Percentiles rank a stretch among this genome's conserved stretches.
These are phyloP conservation scores for Tinea trinotella DNA, from an alignment of 2,888 invertebrate species.

Conservation along the genomic window DNA sequence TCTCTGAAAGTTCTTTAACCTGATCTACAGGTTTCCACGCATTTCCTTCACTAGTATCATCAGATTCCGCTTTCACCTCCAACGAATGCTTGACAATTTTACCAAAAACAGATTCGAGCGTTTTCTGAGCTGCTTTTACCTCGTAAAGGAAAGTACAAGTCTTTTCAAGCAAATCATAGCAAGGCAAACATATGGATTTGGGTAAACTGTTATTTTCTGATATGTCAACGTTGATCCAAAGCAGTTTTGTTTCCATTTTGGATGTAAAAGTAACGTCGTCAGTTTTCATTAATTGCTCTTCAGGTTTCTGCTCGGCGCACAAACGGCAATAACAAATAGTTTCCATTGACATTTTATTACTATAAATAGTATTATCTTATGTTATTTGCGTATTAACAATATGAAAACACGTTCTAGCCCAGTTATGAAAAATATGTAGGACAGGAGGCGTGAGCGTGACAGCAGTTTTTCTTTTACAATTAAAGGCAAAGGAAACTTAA, in stretches of 20 bases:
- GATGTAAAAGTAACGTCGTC: conserved; percentile 49
- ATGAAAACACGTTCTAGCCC: neutral
- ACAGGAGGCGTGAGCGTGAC: too few relatives aligned
- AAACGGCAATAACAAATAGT: conserved; percentile 51
- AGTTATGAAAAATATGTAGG: too few relatives aligned
- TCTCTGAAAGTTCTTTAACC: conserved; percentile 30
- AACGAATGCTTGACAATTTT: conserved; percentile 25
- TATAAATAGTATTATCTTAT: neutral
- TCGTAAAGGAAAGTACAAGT: conserved; percentile 55
- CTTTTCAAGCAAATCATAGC: conserved; percentile 55
- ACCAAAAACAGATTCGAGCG: conserved; percentile 37
- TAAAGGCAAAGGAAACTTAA: too few relatives aligned
- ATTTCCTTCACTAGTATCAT: conserved; percentile 23
- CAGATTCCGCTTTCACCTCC: conserved; percentile 18
- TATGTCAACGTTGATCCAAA: conserved; percentile 58
- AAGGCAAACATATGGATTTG: conserved; percentile 54
- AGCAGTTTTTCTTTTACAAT: too few relatives aligned
- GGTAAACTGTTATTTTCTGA: conserved; percentile 39
- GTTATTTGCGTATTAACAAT: neutral
- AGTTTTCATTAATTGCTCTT: conserved; percentile 42
- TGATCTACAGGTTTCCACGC: conserved; percentile 45
- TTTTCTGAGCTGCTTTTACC: conserved; percentile 48
- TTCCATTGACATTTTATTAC: conserved; percentile 37
- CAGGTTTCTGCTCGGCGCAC: conserved; percentile 55
- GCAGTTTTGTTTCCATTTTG: conserved; percentile 49